Base-by-base conservation (phyloP, 1,140 invertebrate species). In the Scaptomyza graminum region DNA sequence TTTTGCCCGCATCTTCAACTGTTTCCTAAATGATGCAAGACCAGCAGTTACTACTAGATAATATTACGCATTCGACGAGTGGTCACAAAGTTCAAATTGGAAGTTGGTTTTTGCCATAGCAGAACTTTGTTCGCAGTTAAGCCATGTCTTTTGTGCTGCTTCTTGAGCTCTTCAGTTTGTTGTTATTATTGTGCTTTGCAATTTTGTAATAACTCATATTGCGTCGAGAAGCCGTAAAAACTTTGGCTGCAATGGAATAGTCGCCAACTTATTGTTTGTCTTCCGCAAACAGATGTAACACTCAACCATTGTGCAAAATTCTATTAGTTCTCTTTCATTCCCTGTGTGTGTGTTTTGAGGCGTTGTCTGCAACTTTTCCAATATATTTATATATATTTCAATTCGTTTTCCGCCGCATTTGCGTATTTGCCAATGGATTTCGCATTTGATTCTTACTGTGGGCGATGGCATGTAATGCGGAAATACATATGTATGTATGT, bases 251-350 rank as follows among this genome's bases (percentile, higher is more conserved):
- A 62, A 15, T 22, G 18, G 15, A 7, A 57, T 31, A 57, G 46
- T 31, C 31, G 31, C 34, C 54, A 28, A 5, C 43, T 12, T 44
- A 41, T 75, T 75, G 61, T 70, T 76, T 73, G 65, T 56, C 67
- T 78, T 75, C 62, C 66, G 75, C 61, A 77, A 70, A 76, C 70
- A 76, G 74, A 76, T 69, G 74, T 60, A 60, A 22, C 22, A 39
- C 41, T 56, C 51, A 43, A 47, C 22, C 44, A 60, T 31, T 22
- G 37, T 13, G 55, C 44, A 57, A 66, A 59, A 66, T 49, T 66
- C 37, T 28, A 60, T 60, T 66, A 31, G 43, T 15, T 49, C 12
- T 41, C 31, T 34, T 34, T 34, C 31, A 1, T 7, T 28, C 8
- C 0, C 34, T 37, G 34, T 37, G 5, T 37, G 34, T 11, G 34